These are phyloP conservation scores for Stenotaenia linearis DNA, from an alignment of 2,888 invertebrate species.

Conservation along the genomic window DNA sequence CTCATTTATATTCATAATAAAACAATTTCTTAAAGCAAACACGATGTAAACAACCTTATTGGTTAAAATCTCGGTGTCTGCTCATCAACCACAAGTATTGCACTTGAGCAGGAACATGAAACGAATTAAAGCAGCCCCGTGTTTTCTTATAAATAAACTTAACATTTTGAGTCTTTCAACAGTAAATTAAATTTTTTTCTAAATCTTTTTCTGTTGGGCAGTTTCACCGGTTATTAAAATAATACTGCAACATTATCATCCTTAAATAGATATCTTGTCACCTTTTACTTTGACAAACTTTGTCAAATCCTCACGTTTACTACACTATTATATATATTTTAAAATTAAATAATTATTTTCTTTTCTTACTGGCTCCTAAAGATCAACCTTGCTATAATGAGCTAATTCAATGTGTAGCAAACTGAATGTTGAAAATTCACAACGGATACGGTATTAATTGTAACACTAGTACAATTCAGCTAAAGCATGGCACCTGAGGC, in stretches of 20 bases:
- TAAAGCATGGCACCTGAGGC: constrained; percentile 29
- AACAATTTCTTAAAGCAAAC: too few relatives aligned
- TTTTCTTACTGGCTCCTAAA: neutral
- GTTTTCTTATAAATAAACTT: neutral
- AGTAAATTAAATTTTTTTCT: neutral
- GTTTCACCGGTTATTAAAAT: neutral
- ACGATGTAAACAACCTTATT: neutral
- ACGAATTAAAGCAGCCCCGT: neutral
- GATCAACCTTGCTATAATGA: neutral
- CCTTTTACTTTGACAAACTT: neutral
- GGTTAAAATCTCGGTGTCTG: neutral
- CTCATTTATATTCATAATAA: neutral
- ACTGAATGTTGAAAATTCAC: neutral
- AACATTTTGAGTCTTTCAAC: neutral
- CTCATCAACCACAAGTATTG: neutral
- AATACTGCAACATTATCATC: too few relatives aligned
- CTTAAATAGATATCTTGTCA: neutral
- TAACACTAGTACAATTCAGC: neutral
- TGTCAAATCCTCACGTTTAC: neutral
- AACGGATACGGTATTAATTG: neutral
- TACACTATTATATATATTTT: neutral
- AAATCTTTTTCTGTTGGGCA: neutral
- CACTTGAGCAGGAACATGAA: neutral
- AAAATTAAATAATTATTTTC: neutral
- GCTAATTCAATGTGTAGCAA: constrained; percentile 4